Base-by-base conservation (phyloP, 2,888 invertebrate genomes). In the Metallyticus violacea region DNA sequence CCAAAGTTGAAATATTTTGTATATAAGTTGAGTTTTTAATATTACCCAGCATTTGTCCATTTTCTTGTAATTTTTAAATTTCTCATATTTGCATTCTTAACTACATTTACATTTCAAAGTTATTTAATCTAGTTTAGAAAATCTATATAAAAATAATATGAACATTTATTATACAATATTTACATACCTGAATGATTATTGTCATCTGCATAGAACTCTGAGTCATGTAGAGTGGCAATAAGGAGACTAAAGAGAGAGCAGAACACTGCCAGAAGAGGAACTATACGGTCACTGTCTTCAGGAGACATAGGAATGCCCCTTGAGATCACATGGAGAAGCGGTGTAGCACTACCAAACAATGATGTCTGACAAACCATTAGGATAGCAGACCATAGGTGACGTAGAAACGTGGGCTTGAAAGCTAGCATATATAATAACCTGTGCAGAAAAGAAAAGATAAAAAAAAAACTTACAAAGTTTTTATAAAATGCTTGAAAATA, bases 191-290 rank as follows among this genome's bases (percentile, higher is more conserved):
- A 87, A 29, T 87, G 84, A 83, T 87, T 88, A 62, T 62, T 62
- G 77, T 93, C 93, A 85, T 93, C 93, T 77, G 92, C 92, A 83
- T 95, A 95, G 91, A 98, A 97, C 92, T 98, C 98, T 0, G 95
- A 95, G 90, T 98, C 98, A 90, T 98, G 97, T 30, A 98, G 91
- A 0, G 97, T 97, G 0, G 96, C 95, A 83, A 98, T 94, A 4
- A 97, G 93, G 77, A 97, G 93, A 79, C 96, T 96, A 91, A 97
- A 97, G 0, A 97, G 92, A 1, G 97, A 95, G 90, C 97, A 97
- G 92, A 98, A 98, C 1, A 97, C 95, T 0, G 97, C 96, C 76
- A 98, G 91, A 0, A 97, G 93, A 0, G 97, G 97, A 15, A 97
- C 93, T 25, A 97, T 94, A 22, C 94, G 93, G 26, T 95, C 93